Conservation (phyloP, 2,113 vertebrate genomes). For the Rhinoderma darwinii region DNA sequence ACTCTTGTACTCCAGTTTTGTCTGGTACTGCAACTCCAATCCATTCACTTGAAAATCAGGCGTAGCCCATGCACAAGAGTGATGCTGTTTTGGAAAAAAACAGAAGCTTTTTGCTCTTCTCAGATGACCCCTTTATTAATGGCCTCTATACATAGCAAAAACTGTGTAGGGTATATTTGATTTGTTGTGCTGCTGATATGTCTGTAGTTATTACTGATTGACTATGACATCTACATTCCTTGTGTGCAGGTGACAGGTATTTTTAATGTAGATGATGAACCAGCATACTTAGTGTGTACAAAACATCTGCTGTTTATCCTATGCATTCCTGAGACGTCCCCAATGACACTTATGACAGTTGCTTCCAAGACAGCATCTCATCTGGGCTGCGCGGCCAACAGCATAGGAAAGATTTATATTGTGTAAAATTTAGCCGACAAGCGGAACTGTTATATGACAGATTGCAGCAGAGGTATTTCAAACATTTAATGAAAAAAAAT, state of each 20-base stretch:
- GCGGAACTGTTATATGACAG: conserved; percentile 22
- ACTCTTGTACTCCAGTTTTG: no score
- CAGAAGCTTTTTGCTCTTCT: no score
- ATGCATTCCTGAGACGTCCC: not conserved
- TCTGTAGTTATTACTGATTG: no score
- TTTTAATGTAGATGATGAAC: not conserved
- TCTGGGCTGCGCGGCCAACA: not conserved
- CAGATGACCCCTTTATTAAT: no score
- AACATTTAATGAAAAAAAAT: conserved; percentile 9
- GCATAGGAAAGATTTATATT: conserved; percentile 1
- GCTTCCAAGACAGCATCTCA: conserved; percentile 1
- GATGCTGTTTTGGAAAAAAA: no score
- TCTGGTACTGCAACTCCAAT: no score
- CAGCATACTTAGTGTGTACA: not conserved
- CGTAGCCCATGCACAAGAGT: no score
- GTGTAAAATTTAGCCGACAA: not conserved
- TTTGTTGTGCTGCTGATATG: no score
- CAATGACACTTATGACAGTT: not conserved
- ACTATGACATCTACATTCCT: not conserved
- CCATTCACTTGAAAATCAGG: no score
- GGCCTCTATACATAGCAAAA: no score
- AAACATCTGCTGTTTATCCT: not conserved
- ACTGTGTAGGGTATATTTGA: no score
- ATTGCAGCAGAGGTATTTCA: conserved; percentile 8
- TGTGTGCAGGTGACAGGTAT: not conserved